Conservation (phyloP, 2,113 vertebrate species). For the Podarcis muralis region DNA sequence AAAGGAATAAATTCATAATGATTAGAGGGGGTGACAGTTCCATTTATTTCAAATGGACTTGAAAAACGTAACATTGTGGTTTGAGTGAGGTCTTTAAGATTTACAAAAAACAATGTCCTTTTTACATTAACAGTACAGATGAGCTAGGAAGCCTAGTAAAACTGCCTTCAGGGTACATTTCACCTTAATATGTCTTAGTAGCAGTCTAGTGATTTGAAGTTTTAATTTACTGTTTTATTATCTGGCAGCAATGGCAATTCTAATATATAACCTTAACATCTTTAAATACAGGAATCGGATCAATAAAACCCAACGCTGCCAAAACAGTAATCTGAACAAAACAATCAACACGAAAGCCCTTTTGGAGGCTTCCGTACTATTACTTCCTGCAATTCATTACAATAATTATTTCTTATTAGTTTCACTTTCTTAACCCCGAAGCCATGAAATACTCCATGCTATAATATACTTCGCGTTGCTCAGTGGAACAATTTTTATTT, state of each 20-base stretch:
- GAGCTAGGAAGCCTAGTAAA: neutral
- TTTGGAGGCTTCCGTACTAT: conserved; percentile 21
- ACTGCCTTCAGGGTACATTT: neutral
- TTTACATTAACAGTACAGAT: neutral
- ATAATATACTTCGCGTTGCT: neutral
- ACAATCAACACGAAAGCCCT: conserved; percentile 36
- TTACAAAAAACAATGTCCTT: neutral
- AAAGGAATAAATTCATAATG: conserved; percentile 2
- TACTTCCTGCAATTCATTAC: conserved; percentile 27
- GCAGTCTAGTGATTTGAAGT: neutral
- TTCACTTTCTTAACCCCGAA: conserved; percentile 13
- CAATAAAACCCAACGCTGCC: conserved; percentile 26
- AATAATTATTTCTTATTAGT: conserved; percentile 29
- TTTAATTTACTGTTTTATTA: conserved; percentile 31
- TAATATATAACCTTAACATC: conserved; percentile 26
- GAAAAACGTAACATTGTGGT: neutral
- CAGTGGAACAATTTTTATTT: conserved; percentile 12
- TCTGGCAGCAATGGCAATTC: conserved; percentile 12
- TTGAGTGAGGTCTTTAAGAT: neutral
- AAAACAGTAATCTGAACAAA: conserved; percentile 29
- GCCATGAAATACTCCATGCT: neutral
- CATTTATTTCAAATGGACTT: neutral
- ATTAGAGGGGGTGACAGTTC: neutral
- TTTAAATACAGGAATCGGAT: conserved; percentile 25
- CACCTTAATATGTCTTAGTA: conserved; percentile 6